A percentile compares a stretch with the other conserved stretches of the same genome.
These are phyloP conservation scores for Oscheius sp. DNA, from an alignment of 2,888 invertebrate species.

Conservation along the genomic window DNA sequence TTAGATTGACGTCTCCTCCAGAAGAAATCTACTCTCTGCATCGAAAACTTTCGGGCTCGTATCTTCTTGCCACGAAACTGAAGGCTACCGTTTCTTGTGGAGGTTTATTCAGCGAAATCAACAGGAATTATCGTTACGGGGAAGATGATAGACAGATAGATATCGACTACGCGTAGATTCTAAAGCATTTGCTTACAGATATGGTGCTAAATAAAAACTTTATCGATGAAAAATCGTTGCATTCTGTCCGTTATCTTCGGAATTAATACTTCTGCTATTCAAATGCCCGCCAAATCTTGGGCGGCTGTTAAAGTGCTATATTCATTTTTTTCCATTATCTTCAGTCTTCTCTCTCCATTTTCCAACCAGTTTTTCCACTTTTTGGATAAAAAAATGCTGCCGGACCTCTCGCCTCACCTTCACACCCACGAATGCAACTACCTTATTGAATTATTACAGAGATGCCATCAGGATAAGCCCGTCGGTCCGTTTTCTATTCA, in stretches of 20 bases:
- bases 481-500: slow-evolving; percentile 47
- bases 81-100: slow-evolving; percentile 71
- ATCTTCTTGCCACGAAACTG: slow-evolving; percentile 70
- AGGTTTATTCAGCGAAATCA: slow-evolving; percentile 66
- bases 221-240: not conserved
- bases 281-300: too few species aligned
- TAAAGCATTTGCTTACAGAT: not conserved
- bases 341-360: not conserved
- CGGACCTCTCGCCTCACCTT: slow-evolving; percentile 71
- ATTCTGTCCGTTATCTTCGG: not conserved
- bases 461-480: slow-evolving; percentile 60
- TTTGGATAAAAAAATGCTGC: slow-evolving; percentile 53
- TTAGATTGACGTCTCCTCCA: slow-evolving; percentile 91
- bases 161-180: slow-evolving; percentile 48
- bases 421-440: slow-evolving; percentile 71
- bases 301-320: not conserved
- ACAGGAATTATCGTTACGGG: slow-evolving; percentile 63
- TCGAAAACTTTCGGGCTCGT: slow-evolving; percentile 88
- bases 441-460: slow-evolving; percentile 62
- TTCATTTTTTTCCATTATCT: not conserved
- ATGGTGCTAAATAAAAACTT: too few species aligned
- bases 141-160: slow-evolving; percentile 60
- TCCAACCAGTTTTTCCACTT: too few species aligned
- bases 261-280: not conserved
- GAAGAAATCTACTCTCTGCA: slow-evolving; percentile 98